Evolutionary conservation across 2,797 vertebrate species (phyloP), one percentile per base, ranked within the genome.

Genomic region (Thripadectes ignobilis): DNA sequence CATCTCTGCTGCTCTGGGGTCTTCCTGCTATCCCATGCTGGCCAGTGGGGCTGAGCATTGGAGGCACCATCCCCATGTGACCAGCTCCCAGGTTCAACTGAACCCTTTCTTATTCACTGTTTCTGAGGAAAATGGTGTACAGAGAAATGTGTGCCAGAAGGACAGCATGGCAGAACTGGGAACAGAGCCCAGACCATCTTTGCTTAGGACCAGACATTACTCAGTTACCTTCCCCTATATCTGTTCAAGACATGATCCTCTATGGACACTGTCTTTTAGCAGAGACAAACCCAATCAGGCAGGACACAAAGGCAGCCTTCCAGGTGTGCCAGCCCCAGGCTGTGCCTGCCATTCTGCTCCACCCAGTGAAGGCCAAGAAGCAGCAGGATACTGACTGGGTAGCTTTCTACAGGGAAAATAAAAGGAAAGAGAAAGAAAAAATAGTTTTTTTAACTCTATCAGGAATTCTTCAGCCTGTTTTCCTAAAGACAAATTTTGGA

Each of bases 51-150:
- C 26, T 61, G 27, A 58, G 36, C 27, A n/a, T 22, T 36, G 41
- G 7, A 39, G 38, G 20, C 24, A 65, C 8, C 8, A 21, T 0
- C 4, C 10, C 46, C 1, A 0, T 19, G n/a, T 19, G 36, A 29
- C 43, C 51, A 90, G 7, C 9, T 20, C 5, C 23, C 21, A 14
- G 36, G 23, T 41, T 41, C 30, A 77, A 34, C 16, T 13, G 14
- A 72, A 75, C 22, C 12, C 41, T 29, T 85, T 12, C 24, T 83
- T 45, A 22, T 29, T 61, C 26, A 22, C 19, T 32, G 4, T 34
- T 81, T 69, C 58, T 17, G 16, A 71, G 30, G 72, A 75, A 74
- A 57, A 49, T 0, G 0, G 15, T 46, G 43, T 32, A 62, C 34
- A 82, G n/a, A 30, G 14, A 72, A 46, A 41, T 7, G 10, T 22